A percentile compares a stretch with the other conserved stretches of the same genome.
phyloP scores from a whole-genome alignment of 1,140 invertebrate genomes.

The Nylanderia fulva region DNA sequence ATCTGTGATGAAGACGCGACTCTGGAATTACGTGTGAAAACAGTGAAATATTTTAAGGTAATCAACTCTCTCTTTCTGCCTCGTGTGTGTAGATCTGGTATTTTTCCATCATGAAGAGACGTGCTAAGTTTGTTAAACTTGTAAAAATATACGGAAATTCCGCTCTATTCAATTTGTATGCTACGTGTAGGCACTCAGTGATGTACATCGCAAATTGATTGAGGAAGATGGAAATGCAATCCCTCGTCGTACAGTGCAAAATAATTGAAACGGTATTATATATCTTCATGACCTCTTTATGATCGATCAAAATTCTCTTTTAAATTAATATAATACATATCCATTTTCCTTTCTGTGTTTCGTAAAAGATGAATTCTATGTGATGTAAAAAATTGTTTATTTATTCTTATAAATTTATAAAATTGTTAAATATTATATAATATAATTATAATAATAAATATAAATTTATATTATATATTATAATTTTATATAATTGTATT shows the following conservation, averaged over 20 bases:
- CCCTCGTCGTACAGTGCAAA: conserved; percentile 76
- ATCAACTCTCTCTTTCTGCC: neutral
- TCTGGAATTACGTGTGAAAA: conserved; percentile 98
- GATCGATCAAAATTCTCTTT: conserved; percentile 5
- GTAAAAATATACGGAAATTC: conserved; percentile 6
- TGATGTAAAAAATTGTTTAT: neutral
- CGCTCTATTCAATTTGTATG: conserved; percentile 68
- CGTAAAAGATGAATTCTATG: neutral
- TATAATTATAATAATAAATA: too few species aligned
- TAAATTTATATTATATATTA: too few species aligned
- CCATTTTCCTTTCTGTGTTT: conserved; percentile 39
- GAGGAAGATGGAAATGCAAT: conserved; percentile 86
- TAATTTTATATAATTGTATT: neutral
- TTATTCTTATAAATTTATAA: conserved; percentile 12
- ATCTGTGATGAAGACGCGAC: conserved; percentile 99
- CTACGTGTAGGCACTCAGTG: conserved; percentile 88
- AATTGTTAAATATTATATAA: too few species aligned
- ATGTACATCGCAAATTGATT: conserved; percentile 90
- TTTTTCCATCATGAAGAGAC: neutral
- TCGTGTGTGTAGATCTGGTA: neutral
- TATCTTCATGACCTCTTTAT: conserved; percentile 44
- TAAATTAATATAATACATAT: conserved; percentile 6
- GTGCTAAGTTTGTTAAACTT: neutral
- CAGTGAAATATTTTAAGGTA: conserved; percentile 99
- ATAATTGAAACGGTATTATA: conserved; percentile 72